phyloP scores from a whole-genome alignment of 1,140 invertebrate genomes.

The Sitophilus oryzae region DNA sequence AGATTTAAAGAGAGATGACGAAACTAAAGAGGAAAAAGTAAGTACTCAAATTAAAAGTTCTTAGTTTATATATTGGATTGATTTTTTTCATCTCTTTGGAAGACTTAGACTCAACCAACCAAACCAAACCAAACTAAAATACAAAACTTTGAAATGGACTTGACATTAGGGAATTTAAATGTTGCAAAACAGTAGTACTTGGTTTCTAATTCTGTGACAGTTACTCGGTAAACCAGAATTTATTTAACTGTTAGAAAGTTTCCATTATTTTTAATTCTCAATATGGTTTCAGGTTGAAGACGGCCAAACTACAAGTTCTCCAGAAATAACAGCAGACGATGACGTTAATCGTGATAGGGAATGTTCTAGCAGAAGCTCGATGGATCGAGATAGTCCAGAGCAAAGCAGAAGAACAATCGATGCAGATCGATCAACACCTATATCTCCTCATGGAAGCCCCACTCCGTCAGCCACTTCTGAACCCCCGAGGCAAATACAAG shows the following conservation, averaged over 20 bases:
- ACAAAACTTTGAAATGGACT: no score
- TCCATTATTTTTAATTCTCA: no score
- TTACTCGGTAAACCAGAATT: no score
- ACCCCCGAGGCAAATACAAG: slow-evolving; percentile 31
- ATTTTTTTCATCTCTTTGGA: no score
- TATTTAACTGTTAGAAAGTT: no score
- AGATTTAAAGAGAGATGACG: slow-evolving; percentile 52
- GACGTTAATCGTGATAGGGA: slow-evolving; percentile 30
- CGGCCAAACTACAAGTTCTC: slow-evolving; percentile 29
- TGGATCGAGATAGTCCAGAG: slow-evolving; percentile 35
- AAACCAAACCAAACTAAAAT: no score
- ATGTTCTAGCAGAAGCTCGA: slow-evolving; percentile 38
- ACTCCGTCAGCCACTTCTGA: slow-evolving; percentile 36
- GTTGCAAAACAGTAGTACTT: no score
- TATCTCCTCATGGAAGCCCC: slow-evolving; percentile 38
- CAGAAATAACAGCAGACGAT: slow-evolving; percentile 34
- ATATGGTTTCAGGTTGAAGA: slow-evolving; percentile 25
- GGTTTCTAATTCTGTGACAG: no score
- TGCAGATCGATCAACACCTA: slow-evolving; percentile 33
- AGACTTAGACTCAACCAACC: no score
- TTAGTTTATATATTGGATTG: no score
- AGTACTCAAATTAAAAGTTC: slow-evolving; percentile 29
- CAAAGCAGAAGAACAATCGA: slow-evolving; percentile 27
- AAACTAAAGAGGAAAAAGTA: slow-evolving; percentile 47
- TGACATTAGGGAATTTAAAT: no score